Conservation (phyloP, 2,888 invertebrate species). For the Aproaerema taeniolella region DNA sequence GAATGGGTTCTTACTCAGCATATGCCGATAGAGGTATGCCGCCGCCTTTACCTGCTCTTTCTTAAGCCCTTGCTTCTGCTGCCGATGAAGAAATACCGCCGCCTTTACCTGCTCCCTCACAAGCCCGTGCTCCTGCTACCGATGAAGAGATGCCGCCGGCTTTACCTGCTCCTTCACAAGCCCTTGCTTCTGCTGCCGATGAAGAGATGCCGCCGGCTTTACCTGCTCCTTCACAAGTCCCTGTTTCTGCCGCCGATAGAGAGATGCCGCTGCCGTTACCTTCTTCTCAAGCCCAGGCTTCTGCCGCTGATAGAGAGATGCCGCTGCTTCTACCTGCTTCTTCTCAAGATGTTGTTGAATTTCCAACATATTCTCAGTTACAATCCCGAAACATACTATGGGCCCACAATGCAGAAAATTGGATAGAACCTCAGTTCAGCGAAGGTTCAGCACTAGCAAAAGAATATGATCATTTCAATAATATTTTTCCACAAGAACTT, state of each 20-base stretch:
- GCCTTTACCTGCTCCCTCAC: too few relatives aligned
- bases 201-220: too few relatives aligned
- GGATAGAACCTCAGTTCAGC: slow-evolving; percentile 1
- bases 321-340: too few relatives aligned
- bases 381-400: slow-evolving; percentile 7
- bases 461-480: neutral
- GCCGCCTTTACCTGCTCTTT: neutral
- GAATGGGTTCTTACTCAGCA: slow-evolving; percentile 14
- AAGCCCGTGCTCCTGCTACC: too few relatives aligned
- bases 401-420: slow-evolving; percentile 7
- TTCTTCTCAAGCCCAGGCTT: neutral
- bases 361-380: slow-evolving; percentile 3
- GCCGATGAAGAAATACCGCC: too few relatives aligned
- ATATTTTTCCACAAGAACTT: neutral
- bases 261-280: too few relatives aligned
- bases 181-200: too few relatives aligned
- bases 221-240: too few relatives aligned
- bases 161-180: too few relatives aligned
- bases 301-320: too few relatives aligned
- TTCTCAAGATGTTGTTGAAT: neutral
- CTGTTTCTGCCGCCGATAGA: neutral
- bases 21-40: neutral
- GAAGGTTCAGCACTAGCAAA: neutral
- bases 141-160: too few relatives aligned
- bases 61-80: too few relatives aligned